Evolutionary conservation across 2,113 vertebrate genomes (phyloP).

Genomic region (Chitala chitala): DNA sequence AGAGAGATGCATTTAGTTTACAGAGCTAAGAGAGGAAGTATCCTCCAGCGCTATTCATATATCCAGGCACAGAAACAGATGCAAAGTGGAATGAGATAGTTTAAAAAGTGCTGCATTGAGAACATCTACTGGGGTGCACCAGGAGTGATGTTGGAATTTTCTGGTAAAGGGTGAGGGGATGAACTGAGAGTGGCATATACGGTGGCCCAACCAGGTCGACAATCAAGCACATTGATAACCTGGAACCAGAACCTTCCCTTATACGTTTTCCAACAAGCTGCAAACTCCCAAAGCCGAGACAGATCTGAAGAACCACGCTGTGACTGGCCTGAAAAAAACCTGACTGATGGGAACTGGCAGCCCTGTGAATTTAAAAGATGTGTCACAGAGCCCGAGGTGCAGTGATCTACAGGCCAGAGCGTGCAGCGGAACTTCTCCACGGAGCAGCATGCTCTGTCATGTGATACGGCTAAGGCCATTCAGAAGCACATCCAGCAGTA

Average conservation of each 20-base stretch:
- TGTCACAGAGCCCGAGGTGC: background rate
- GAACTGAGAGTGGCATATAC: background rate
- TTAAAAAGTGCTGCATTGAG: conserved; percentile 36
- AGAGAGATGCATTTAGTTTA: conserved; percentile 43
- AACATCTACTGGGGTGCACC: conserved; percentile 38
- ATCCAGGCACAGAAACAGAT: conserved; percentile 59
- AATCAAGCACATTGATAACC: background rate
- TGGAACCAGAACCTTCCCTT: background rate
- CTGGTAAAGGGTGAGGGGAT: background rate
- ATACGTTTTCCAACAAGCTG: background rate
- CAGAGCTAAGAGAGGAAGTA: conserved; percentile 41
- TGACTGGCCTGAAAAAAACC: background rate
- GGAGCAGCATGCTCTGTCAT: background rate
- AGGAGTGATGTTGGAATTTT: conserved; percentile 27
- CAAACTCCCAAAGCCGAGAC: background rate
- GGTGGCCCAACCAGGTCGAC: background rate
- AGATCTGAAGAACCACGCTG: background rate
- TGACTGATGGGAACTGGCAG: background rate
- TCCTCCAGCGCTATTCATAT: conserved; percentile 23
- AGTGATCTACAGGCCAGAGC: background rate
- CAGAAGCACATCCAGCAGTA: too few species aligned
- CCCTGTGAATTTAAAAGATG: background rate
- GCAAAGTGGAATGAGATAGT: conserved; percentile 31
- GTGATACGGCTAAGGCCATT: background rate
- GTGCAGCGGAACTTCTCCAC: background rate